Evolutionary conservation across 1,140 invertebrate genomes (phyloP).

Genomic region (Tetramorium alpestre): DNA sequence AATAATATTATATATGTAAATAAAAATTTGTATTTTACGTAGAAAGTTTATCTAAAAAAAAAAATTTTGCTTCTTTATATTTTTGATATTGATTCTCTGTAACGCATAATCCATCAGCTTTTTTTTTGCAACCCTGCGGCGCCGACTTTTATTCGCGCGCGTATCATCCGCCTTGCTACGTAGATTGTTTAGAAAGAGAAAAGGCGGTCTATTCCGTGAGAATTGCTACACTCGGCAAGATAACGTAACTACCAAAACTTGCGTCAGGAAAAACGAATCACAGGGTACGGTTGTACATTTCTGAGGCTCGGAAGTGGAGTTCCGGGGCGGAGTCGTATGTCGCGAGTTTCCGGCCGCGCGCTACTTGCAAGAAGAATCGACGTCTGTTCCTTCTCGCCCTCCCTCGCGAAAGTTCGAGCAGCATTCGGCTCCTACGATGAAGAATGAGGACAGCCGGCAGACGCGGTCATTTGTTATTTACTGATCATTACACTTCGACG

Average conservation of each 20-base stretch:
- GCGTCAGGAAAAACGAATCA: slow-evolving; percentile 17
- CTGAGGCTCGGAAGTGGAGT: slow-evolving; percentile 35
- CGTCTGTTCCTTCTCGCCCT: slow-evolving; percentile 39
- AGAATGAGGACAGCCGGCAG: slow-evolving; percentile 62
- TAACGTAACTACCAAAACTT: slow-evolving; percentile 19
- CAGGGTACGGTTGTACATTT: neutral
- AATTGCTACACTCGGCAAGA: neutral
- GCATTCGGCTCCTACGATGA: slow-evolving; percentile 69
- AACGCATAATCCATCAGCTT: neutral
- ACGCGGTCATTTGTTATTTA: slow-evolving; percentile 78
- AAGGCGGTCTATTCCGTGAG: neutral
- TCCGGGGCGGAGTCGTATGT: slow-evolving; percentile 33
- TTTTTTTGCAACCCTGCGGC: neutral
- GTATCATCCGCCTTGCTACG: neutral
- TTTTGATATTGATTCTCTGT: neutral
- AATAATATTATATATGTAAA: neutral
- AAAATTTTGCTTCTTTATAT: neutral
- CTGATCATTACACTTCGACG: slow-evolving; percentile 76
- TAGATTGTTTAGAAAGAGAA: neutral
- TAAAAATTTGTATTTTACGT: neutral
- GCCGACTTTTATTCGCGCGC: neutral
- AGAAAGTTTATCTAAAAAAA: neutral
- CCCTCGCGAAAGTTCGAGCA: slow-evolving; percentile 60
- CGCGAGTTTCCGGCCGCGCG: slow-evolving; percentile 48
- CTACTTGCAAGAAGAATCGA: slow-evolving; percentile 45